A percentile compares a stretch with the other conserved stretches of the same genome.
Conservation (phyloP, 2,797 vertebrate species). For the Bradypodion ventrale region DNA sequence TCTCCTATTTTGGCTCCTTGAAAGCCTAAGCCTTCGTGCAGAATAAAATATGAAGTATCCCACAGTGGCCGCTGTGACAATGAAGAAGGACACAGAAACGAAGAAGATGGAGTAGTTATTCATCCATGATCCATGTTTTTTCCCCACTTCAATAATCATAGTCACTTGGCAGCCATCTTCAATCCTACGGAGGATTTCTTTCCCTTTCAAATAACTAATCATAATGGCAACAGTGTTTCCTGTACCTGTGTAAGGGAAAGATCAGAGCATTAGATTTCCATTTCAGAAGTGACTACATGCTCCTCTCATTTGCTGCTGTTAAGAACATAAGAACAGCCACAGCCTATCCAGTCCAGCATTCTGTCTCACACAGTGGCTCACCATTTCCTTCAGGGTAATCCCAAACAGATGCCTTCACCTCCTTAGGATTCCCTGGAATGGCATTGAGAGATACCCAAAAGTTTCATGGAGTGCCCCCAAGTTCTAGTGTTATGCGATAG, state of each 20-base stretch:
- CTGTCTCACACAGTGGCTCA: too few relatives aligned
- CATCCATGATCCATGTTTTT: constrained; percentile 81
- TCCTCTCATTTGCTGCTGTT: too few relatives aligned
- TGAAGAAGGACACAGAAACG: constrained; percentile 90
- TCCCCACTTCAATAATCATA: constrained; percentile 83
- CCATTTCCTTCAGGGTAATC: too few relatives aligned
- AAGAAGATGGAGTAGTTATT: constrained; percentile 91
- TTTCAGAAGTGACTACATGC: neutral
- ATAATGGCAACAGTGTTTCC: constrained; percentile 84
- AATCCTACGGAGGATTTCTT: constrained; percentile 77
- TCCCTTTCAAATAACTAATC: constrained; percentile 86
- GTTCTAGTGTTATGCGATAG: too few relatives aligned
- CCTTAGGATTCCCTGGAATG: too few relatives aligned
- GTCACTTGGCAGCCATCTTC: constrained; percentile 76
- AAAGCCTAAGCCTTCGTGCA: constrained; percentile 79
- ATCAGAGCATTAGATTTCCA: neutral
- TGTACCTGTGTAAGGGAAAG: constrained; percentile 73
- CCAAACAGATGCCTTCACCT: too few relatives aligned
- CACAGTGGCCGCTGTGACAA: constrained; percentile 87
- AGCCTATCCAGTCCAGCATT: too few relatives aligned
- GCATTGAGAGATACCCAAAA: too few relatives aligned
- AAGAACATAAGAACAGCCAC: too few relatives aligned
- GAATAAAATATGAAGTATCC: constrained; percentile 91
- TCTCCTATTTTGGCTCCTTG: constrained; percentile 76
- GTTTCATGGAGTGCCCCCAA: too few relatives aligned